Evolutionary conservation across 2,113 vertebrate genomes (phyloP).

Genomic region (Clarias gariepinus): DNA sequence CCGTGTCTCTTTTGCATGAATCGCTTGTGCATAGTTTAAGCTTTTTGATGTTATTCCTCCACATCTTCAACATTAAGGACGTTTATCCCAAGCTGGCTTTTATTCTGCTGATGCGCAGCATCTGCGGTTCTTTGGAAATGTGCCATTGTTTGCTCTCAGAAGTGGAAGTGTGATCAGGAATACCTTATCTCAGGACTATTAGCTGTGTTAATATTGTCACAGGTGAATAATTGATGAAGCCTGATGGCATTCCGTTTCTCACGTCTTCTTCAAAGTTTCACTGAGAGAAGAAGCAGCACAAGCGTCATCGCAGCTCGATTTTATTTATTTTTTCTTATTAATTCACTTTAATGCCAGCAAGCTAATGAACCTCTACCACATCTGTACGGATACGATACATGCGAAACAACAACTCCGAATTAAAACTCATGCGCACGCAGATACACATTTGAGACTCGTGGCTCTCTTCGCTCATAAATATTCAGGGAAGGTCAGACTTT

Average conservation of each 20-base stretch:
- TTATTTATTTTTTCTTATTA: neutral
- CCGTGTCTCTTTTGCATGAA: no score
- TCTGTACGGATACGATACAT: neutral
- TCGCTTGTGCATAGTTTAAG: no score
- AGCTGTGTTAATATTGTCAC: constrained; percentile 49
- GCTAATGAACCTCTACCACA: neutral
- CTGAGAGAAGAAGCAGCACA: neutral
- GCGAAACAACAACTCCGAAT: neutral
- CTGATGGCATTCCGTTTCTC: constrained; percentile 24
- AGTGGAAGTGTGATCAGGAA: constrained; percentile 47
- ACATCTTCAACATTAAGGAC: neutral
- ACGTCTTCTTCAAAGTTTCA: neutral
- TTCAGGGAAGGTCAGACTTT: constrained; percentile 12
- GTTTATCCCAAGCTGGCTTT: neutral
- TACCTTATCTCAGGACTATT: constrained; percentile 40
- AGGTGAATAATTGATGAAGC: constrained; percentile 52
- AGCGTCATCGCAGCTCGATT: neutral
- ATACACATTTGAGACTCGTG: neutral
- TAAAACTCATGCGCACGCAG: neutral
- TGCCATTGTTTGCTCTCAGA: constrained; percentile 44
- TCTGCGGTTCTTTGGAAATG: constrained; percentile 20
- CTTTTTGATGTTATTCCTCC: no score
- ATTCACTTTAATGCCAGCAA: neutral
- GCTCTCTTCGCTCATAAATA: constrained; percentile 16
- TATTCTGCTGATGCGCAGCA: neutral